A percentile compares a stretch with the other conserved stretches of the same genome.
Conservation (phyloP, 1,140 invertebrate species). For the Steinernema feltiae region DNA sequence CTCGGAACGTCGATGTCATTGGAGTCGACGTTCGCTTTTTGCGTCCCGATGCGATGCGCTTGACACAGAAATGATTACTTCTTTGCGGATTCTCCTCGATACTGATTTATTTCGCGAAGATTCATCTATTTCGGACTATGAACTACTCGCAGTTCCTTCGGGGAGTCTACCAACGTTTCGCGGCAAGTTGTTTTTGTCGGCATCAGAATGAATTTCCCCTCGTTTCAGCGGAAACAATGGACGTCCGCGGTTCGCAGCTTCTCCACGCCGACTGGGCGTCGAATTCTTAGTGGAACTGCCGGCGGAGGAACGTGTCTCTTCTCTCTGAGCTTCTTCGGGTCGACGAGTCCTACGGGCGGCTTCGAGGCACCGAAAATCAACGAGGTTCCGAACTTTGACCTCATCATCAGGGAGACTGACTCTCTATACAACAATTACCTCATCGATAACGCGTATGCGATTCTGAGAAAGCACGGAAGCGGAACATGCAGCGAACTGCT, state of each 20-base stretch:
- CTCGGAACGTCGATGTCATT: background rate
- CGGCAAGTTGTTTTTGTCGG: background rate
- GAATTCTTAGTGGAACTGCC: background rate
- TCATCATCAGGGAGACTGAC: conserved; percentile 49
- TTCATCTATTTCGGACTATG: too few relatives aligned
- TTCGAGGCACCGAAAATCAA: background rate
- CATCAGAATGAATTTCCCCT: background rate
- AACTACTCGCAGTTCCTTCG: too few relatives aligned
- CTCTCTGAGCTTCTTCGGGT: background rate
- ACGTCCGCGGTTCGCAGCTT: background rate
- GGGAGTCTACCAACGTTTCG: background rate
- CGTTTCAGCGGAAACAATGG: background rate
- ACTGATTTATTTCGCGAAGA: too few relatives aligned
- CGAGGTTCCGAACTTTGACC: conserved; percentile 22
- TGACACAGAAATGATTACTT: background rate
- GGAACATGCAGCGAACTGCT: conserved; percentile 45
- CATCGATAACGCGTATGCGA: conserved; percentile 53
- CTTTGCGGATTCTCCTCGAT: too few relatives aligned
- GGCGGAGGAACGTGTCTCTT: background rate
- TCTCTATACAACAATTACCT: conserved; percentile 54
- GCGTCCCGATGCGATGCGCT: background rate
- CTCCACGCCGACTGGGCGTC: background rate
- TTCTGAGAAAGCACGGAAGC: conserved; percentile 43
- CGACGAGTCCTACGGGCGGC: background rate
- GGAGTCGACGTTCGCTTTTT: background rate